These are phyloP conservation scores for Rhinoraja longicauda DNA, from an alignment of 2,797 vertebrate genomes.

Conservation along the genomic window DNA sequence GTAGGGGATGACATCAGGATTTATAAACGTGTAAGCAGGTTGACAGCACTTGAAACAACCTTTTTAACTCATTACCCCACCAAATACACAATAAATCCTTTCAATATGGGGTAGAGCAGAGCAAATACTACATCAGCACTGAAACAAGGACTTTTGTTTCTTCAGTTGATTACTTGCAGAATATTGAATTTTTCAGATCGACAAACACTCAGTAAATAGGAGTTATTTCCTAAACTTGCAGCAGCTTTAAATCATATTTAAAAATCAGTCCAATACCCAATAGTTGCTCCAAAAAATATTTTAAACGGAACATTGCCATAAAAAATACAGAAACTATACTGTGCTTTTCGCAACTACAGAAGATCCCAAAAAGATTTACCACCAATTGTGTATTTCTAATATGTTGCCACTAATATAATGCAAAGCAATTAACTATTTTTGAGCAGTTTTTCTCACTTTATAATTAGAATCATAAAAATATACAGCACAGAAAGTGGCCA, in stretches of 20 bases:
- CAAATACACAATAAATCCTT: background rate
- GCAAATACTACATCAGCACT: slow-evolving; percentile 5
- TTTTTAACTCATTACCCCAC: slow-evolving; percentile 23
- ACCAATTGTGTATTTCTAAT: background rate
- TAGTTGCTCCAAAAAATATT: background rate
- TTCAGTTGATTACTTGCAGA: slow-evolving; percentile 18
- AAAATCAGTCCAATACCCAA: background rate
- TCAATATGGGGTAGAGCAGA: slow-evolving; percentile 12
- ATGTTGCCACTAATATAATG: background rate
- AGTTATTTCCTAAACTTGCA: slow-evolving; percentile 1
- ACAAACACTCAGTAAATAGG: background rate
- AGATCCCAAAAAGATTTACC: background rate
- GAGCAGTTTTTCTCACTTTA: background rate
- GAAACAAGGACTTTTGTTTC: background rate
- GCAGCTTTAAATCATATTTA: background rate
- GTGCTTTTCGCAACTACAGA: background rate
- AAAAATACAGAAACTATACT: background rate
- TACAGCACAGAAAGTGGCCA: background rate
- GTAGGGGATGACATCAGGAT: slow-evolving; percentile 38
- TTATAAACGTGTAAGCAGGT: slow-evolving; percentile 29
- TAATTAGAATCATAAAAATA: background rate
- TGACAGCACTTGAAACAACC: slow-evolving; percentile 33
- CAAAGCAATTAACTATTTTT: background rate
- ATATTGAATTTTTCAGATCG: slow-evolving; percentile 6
- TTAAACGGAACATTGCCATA: background rate